A percentile compares a stretch with the other conserved stretches of the same genome.
Conservation (phyloP, 2,888 invertebrate genomes). For the Cecidostiba fungosa region DNA sequence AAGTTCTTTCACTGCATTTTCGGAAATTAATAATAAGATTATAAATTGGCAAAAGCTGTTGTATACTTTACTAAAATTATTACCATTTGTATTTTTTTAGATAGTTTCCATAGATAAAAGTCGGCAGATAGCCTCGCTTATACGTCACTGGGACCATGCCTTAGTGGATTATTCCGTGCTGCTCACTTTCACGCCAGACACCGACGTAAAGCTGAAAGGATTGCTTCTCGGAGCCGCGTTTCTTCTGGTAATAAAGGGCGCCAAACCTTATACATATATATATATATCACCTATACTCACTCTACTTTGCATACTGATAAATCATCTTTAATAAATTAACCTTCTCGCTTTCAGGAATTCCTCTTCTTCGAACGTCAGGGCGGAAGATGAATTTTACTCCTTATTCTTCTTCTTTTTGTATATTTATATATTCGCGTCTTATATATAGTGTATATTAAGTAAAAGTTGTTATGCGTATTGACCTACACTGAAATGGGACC, state of each 20-base stretch:
- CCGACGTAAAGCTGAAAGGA: slow-evolving; percentile 90
- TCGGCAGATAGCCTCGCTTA: slow-evolving; percentile 85
- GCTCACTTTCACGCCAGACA: slow-evolving; percentile 87
- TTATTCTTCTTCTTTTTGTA: neutral
- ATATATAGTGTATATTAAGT: neutral
- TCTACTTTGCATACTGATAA: neutral
- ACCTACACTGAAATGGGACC: neutral
- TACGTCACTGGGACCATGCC: slow-evolving; percentile 87
- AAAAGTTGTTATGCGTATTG: neutral
- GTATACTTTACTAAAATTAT: neutral
- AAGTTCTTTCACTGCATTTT: too few species aligned
- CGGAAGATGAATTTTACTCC: slow-evolving; percentile 6
- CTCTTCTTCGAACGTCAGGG: slow-evolving; percentile 82
- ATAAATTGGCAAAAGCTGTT: too few species aligned
- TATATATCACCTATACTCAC: neutral
- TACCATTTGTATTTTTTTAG: slow-evolving; percentile 63
- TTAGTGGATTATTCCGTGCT: slow-evolving; percentile 88
- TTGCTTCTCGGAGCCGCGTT: slow-evolving; percentile 90
- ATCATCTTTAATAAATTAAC: slow-evolving; percentile 1
- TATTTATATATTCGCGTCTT: neutral
- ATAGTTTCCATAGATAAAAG: slow-evolving; percentile 81
- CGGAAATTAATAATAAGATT: too few species aligned
- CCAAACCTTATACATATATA: neutral
- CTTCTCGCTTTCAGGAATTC: slow-evolving; percentile 82
- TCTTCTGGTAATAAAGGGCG: slow-evolving; percentile 86